Evolutionary conservation across 2,113 vertebrate genomes (phyloP).

Genomic region (Lagenorhynchus albirostris): DNA sequence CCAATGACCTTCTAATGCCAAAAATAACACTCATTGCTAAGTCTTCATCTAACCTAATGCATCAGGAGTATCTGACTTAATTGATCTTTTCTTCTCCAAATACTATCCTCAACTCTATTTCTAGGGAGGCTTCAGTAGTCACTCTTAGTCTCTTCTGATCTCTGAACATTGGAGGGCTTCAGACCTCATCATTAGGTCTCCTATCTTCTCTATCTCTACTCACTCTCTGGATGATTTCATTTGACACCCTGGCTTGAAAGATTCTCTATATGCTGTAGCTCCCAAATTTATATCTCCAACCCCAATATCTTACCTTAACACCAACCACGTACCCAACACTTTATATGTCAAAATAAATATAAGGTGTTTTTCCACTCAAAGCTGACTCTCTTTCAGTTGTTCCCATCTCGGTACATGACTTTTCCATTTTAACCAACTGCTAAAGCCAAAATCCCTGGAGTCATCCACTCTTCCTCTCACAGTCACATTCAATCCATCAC

Average conservation of each 20-base stretch:
- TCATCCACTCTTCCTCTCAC: not conserved
- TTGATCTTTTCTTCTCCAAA: not conserved
- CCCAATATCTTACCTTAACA: not conserved
- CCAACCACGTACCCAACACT: not conserved
- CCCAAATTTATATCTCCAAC: not conserved
- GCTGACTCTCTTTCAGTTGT: not conserved
- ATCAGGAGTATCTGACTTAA: not conserved
- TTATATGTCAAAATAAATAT: not conserved
- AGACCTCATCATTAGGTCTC: not conserved
- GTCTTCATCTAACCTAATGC: not conserved
- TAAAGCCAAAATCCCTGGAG: not conserved
- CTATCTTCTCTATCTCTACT: not conserved
- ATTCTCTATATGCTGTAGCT: not conserved
- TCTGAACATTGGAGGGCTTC: not conserved
- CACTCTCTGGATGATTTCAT: not conserved
- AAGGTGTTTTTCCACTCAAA: not conserved
- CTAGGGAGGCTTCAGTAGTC: not conserved
- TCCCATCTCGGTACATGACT: not conserved
- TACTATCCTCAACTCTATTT: not conserved
- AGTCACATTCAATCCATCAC: not conserved
- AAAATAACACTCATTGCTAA: not conserved
- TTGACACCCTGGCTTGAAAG: not conserved
- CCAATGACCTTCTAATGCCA: not conserved
- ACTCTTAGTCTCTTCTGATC: not conserved
- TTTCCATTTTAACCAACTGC: slow-evolving; percentile 4